A percentile compares a stretch with the other conserved stretches of the same genome.
Conservation (phyloP, 1,140 invertebrate genomes). For the Tetragnatha versicolor region DNA sequence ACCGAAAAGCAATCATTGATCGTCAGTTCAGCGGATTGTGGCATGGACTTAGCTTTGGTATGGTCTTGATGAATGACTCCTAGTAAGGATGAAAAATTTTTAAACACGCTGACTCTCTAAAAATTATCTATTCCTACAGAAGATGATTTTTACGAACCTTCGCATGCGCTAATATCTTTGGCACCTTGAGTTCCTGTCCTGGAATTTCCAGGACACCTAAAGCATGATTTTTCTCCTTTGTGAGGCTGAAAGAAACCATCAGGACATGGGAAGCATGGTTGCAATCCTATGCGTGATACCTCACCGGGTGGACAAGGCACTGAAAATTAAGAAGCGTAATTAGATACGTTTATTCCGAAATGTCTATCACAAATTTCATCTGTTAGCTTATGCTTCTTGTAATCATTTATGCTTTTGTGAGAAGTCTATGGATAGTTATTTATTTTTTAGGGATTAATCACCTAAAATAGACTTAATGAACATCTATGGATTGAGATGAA, state of each 20-base stretch:
- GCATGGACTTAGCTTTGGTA: neutral
- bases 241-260: constrained; percentile 65
- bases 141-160: constrained; percentile 60
- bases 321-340: no score
- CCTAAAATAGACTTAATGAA: no score
- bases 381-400: no score
- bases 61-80: constrained; percentile 13
- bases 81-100: neutral
- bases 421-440: no score
- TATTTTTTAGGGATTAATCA: no score
- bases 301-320: constrained; percentile 64
- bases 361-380: no score
- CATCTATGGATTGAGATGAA: no score
- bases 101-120: no score
- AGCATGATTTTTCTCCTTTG: constrained; percentile 64
- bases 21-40: constrained; percentile 69
- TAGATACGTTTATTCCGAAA: no score
- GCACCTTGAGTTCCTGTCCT: constrained; percentile 60
- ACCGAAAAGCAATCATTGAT: constrained; percentile 79
- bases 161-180: constrained; percentile 59
- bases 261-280: constrained; percentile 68
- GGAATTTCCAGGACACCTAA: constrained; percentile 61
- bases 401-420: no score
- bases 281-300: constrained; percentile 66
- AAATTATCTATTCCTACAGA: no score